Evolutionary conservation across 1,140 invertebrate genomes (phyloP), one percentile per base, ranked within the genome.

Genomic region (Triops cancriformis): DNA sequence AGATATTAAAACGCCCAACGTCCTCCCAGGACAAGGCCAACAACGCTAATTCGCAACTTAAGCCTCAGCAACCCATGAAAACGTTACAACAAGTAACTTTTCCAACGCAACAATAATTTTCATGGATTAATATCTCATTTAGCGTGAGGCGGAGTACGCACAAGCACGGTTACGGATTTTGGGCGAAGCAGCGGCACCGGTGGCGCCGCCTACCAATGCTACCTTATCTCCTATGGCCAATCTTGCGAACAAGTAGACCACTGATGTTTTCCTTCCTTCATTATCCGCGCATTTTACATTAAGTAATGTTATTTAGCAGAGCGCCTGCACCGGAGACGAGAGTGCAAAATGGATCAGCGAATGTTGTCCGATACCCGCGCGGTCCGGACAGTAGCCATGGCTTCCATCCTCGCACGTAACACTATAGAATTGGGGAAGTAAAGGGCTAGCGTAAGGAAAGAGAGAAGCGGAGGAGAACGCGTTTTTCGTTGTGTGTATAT

Each of bases 161-260:
- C 51, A 64, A 64, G 51, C 51, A 23, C 51, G 51, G n/a, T 64
- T 64, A 64, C 51, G 51, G 51, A 64, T 64, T 64, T 64, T 64
- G 51, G 51, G 51, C n/a, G 51, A 64, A 64, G 51, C 51, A 6
- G 51, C 51, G 6, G 51, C 51, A 23, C 51, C 51, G 0, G 51
- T 14, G 6, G 14, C 51, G 51, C 14, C 51, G 1, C 23, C 51
- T 64, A 18, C 9, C 18, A 64, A 64, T 4, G 51, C 18, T 64
- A 64, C 51, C 6, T 64, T 64, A 23, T n/a, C 51, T 64, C 51
- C 51, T n/a, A 23, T 64, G 51, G 51, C n/a, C 5, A 64, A 64
- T 23, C 51, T 64, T 64, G 14, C 51, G 9, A 64, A 64, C 51
- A 64, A n/a, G 51, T 64, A 64, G 6, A 18, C 2, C 14, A 18